Evolutionary conservation across 2,797 vertebrate species (phyloP).

Genomic region (Hoplostethus mediterraneus): DNA sequence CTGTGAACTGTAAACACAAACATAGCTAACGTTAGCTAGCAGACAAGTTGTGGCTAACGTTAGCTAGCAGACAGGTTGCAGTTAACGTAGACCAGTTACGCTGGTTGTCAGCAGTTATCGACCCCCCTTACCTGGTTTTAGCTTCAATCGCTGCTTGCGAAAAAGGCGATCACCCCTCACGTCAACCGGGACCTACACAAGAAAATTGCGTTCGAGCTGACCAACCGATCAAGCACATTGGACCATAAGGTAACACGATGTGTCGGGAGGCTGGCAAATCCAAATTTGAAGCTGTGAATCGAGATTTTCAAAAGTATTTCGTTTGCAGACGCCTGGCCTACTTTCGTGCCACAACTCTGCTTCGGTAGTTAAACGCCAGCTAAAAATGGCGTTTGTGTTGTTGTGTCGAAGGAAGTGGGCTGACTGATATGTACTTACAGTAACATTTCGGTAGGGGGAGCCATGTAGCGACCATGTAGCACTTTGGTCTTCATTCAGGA

Average conservation of each 20-base stretch:
- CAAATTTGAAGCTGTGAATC: slow-evolving; percentile 1
- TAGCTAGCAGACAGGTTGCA: slow-evolving; percentile 20
- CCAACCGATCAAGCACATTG: slow-evolving; percentile 72
- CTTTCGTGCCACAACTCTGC: slow-evolving; percentile 53
- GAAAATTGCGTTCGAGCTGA: slow-evolving; percentile 67
- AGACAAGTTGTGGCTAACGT: slow-evolving; percentile 12
- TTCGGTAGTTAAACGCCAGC: slow-evolving; percentile 42
- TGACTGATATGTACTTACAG: slow-evolving; percentile 18
- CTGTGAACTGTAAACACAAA: not conserved
- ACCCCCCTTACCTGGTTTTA: slow-evolving; percentile 61
- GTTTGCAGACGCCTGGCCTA: slow-evolving; percentile 61
- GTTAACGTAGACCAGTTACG: not conserved
- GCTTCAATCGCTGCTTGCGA: slow-evolving; percentile 37
- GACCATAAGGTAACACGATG: slow-evolving; percentile 56
- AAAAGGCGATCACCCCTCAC: slow-evolving; percentile 41
- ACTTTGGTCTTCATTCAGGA: too few relatives aligned
- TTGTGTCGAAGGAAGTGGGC: slow-evolving; percentile 25
- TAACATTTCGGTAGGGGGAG: slow-evolving; percentile 34
- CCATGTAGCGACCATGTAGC: not conserved
- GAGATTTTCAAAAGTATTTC: slow-evolving; percentile 20
- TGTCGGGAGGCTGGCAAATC: slow-evolving; percentile 21
- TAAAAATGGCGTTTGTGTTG: slow-evolving; percentile 77
- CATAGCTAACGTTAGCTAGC: slow-evolving; percentile 12
- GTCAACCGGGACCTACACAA: slow-evolving; percentile 77
- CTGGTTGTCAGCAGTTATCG: accelerated